Conservation (phyloP, 1,140 invertebrate genomes). For the Panonychus citri region DNA sequence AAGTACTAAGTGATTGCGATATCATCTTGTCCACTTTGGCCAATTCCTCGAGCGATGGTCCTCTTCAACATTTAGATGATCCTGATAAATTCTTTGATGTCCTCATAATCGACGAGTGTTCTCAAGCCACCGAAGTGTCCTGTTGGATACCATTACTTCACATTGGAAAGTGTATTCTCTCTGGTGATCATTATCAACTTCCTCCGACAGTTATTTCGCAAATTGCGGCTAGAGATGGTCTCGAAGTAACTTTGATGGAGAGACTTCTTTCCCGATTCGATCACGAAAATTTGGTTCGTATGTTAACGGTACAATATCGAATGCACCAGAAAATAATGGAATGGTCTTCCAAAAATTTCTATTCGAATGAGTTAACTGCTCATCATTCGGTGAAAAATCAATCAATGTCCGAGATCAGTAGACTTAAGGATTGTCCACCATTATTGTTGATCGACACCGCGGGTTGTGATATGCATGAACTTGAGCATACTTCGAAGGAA, state of each 20-base stretch:
- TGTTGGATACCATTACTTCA: not conserved
- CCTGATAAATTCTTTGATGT: not conserved
- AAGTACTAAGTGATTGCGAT: too few relatives aligned
- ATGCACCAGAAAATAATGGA: slow-evolving; percentile 70
- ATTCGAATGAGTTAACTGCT: slow-evolving; percentile 20
- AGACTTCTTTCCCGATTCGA: slow-evolving; percentile 29
- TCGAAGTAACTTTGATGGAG: slow-evolving; percentile 59
- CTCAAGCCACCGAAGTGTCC: not conserved
- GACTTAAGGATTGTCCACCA: not conserved
- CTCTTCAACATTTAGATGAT: slow-evolving; percentile 8
- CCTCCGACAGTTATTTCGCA: slow-evolving; percentile 56
- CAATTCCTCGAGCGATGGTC: not conserved
- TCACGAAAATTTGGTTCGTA: slow-evolving; percentile 24
- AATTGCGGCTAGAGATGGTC: slow-evolving; percentile 36
- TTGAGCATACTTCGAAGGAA: slow-evolving; percentile 12
- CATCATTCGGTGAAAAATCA: slow-evolving; percentile 44
- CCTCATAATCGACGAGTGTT: not conserved
- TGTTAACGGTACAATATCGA: slow-evolving; percentile 57
- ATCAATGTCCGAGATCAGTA: slow-evolving; percentile 34
- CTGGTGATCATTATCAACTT: slow-evolving; percentile 79
- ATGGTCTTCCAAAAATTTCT: not conserved
- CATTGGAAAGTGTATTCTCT: slow-evolving; percentile 49
- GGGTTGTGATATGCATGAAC: slow-evolving; percentile 19
- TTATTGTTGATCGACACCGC: slow-evolving; percentile 31
- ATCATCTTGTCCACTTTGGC: not conserved